Percentiles rank a stretch among this genome's conserved stretches.
These are phyloP conservation scores for Lethenteron camtschaticum DNA, from an alignment of 2,113 vertebrate genomes.

Conservation along the genomic window DNA sequence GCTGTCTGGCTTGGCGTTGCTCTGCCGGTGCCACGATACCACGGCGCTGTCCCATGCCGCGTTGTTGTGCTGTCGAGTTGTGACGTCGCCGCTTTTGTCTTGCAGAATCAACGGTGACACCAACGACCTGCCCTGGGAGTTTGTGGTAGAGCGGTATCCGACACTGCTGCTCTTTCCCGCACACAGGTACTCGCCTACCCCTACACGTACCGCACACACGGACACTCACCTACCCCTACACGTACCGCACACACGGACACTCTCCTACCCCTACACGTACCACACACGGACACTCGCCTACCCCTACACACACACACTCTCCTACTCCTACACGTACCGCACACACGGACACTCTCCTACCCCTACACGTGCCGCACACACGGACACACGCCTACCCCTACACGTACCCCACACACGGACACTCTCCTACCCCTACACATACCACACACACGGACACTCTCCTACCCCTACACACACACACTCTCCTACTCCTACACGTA, in stretches of 20 bases:
- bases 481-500: constrained; percentile 8
- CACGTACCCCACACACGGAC: too few species aligned
- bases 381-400: not conserved
- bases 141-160: constrained; percentile 79
- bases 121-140: constrained; percentile 96
- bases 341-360: constrained; percentile 32
- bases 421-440: constrained; percentile 11
- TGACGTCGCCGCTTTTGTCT: constrained; percentile 3
- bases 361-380: not conserved
- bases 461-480: constrained; percentile 6
- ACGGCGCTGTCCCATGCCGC: constrained; percentile 7
- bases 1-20: too few species aligned
- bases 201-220: not conserved
- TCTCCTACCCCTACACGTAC: not conserved
- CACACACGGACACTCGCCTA: not conserved
- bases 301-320: not conserved
- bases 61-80: constrained; percentile 8
- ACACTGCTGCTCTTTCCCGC: constrained; percentile 65
- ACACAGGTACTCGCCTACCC: constrained; percentile 33
- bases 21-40: too few species aligned
- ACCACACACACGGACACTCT: not conserved
- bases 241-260: not conserved
- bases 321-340: constrained; percentile 15
- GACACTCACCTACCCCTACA: not conserved
- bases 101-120: constrained; percentile 58